Base-by-base conservation (phyloP, 64 coral and sea anemone genomes). In the Astreopora myriophthalma region DNA sequence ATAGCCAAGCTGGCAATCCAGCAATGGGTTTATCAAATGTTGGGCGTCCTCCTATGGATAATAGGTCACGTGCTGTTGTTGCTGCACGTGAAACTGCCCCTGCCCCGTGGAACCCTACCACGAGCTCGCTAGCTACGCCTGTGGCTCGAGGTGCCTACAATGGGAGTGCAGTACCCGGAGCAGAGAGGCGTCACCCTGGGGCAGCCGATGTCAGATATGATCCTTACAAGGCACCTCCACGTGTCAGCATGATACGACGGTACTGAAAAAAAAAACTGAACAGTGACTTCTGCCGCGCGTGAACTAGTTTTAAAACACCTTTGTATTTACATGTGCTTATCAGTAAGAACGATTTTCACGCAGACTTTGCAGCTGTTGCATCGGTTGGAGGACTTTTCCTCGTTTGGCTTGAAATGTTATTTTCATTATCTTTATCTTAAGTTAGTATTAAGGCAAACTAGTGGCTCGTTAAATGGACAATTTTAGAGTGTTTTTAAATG, bases 141-240 rank as follows among this genome's bases (percentile, higher is more conserved):
- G 81, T 94, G 58, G 36, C 85, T 16, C 60, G 91, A 17, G 80
- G 62, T 20, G 69, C 82, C 6, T 97, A 87, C 34, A 85, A 74
- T 83, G 95, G 91, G 7, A 48, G 77, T 62, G 48, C 55, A 22
- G 76, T 89, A 7, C 85, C 92, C 12, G 95, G 85, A 35, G 77
- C 91, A 3, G 95, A 97, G 37, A 90, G 95, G 52, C 89, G 95
- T 68, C 91, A 93, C 51, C 85, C 95, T 34, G 91, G 22, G 24
- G 51, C 79, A 66, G 70, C 87, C 44, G 95, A 94, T 83, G 92
- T 82, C 20, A 82, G 95, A 46, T 97, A 81, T 73, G 95, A 97
- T 17, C 95, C 95, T 39, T 97, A 94, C 92, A 97, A 97, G 64
- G 87, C 35, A 28, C 86, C 92, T 71, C 81, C 61, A 20, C 80